Evolutionary conservation across 92 coral and sea anemone genomes (phyloP).

Genomic region (Actinernus sp.): DNA sequence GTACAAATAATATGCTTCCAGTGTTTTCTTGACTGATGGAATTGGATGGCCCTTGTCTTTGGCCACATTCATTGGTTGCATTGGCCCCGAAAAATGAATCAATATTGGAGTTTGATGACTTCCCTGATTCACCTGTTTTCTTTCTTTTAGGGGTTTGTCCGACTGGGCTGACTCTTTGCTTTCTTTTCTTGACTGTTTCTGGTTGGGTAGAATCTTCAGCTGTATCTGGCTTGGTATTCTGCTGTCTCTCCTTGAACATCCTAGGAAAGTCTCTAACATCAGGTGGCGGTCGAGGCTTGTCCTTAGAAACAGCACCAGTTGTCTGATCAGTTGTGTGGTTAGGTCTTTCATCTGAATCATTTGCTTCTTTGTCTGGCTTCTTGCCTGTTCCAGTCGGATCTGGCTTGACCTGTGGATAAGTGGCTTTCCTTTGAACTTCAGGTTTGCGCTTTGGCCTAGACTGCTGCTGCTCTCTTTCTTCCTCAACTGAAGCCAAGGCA

Average conservation of each 20-base stretch:
- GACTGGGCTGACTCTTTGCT: conserved; percentile 17
- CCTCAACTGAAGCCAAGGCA: conserved; percentile 16
- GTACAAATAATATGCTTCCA: conserved; percentile 11
- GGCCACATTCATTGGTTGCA: too few species aligned
- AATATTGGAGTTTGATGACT: too few species aligned
- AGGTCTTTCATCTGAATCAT: too few species aligned
- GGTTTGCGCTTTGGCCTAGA: too few species aligned
- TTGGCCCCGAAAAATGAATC: too few species aligned
- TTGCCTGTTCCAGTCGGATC: too few species aligned
- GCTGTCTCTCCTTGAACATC: conserved; percentile 4
- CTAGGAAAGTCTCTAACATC: not conserved
- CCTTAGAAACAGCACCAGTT: not conserved
- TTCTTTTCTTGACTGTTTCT: conserved; percentile 19
- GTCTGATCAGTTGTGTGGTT: too few species aligned
- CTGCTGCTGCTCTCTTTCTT: too few species aligned
- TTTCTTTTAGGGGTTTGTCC: conserved; percentile 12
- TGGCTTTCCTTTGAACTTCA: too few species aligned
- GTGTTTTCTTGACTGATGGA: conserved; percentile 20
- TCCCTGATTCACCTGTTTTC: conserved; percentile 10
- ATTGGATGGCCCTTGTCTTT: conserved; percentile 11
- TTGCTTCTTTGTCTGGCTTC: too few species aligned
- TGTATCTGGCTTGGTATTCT: conserved; percentile 10
- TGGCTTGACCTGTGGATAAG: too few species aligned
- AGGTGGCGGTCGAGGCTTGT: not conserved
- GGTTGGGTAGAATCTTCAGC: conserved; percentile 4